Evolutionary conservation across 2,888 invertebrate genomes (phyloP), one percentile per base, ranked within the genome.

Genomic region (Nomada fucata): DNA sequence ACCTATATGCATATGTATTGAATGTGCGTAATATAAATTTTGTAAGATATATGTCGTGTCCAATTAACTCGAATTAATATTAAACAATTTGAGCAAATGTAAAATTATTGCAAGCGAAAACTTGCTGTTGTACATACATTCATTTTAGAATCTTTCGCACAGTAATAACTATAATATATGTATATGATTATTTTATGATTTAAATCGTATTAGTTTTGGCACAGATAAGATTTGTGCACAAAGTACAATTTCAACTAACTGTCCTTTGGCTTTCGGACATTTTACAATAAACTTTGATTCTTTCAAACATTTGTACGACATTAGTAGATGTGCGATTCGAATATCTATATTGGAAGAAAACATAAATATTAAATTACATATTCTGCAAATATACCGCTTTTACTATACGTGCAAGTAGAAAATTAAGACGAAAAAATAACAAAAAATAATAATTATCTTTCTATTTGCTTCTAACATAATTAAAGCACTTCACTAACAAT

Each of bases 61-160:
- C 36, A 15, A 64, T 4, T 53, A 64, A 82, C 52, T 71, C 26
- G 9, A 29, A 59, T 61, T 74, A 71, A 73, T 75, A 67, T 67
- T 59, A 76, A 83, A 83, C 68, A 29, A 80, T 80, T 86, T 83
- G 85, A 86, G 85, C 85, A 85, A 78, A 65, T 85, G 74, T 36
- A 13, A 76, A 76, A 82, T 59, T 79, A 87, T 74, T 70, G 50
- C 70, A 75, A 84, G 67, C 76, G 26, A 50, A 68, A 68, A 5
- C 70, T 87, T 84, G 55, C 36, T 26, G 65, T 61, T 65, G 64
- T 70, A 75, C n/a, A 29, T 59, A 76, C 67, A 82, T 76, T 26
- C 55, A 74, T 68, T 68, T 81, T 70, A 76, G 67, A 75, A 60
- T 82, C 26, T 69, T 52, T 71, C 29, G 68, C 55, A 65, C 68